These are phyloP conservation scores for Desmodus rotundus DNA, from an alignment of 2,113 vertebrate species.

Conservation along the genomic window DNA sequence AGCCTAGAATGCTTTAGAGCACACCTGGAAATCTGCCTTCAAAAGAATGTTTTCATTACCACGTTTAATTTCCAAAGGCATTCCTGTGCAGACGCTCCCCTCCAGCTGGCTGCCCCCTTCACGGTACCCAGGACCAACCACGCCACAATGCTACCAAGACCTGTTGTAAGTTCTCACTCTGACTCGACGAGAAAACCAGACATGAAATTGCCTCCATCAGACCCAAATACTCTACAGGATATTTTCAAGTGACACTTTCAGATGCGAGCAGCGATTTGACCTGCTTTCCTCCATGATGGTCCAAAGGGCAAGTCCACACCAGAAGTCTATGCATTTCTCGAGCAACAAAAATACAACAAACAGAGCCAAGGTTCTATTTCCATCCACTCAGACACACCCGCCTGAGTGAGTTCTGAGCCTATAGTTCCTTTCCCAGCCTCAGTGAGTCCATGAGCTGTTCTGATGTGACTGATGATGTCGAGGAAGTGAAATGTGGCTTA, in stretches of 20 bases:
- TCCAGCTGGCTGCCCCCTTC: not conserved
- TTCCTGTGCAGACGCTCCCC: not conserved
- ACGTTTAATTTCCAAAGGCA: slow-evolving; percentile 40
- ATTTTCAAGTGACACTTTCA: not conserved
- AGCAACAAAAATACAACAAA: not conserved
- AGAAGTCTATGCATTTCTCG: not conserved
- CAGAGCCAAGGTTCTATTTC: not conserved
- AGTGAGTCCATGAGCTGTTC: not conserved
- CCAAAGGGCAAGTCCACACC: not conserved
- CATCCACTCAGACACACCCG: not conserved
- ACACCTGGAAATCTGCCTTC: slow-evolving; percentile 63
- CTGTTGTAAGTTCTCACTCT: not conserved
- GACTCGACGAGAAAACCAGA: not conserved
- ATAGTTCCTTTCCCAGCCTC: not conserved
- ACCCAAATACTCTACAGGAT: not conserved
- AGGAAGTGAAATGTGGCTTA: not conserved
- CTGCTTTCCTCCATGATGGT: not conserved
- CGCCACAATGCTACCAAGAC: not conserved
- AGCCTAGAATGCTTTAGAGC: slow-evolving; percentile 17
- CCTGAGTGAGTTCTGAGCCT: not conserved
- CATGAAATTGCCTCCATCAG: not conserved
- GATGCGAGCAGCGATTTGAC: not conserved
- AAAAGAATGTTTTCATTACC: slow-evolving; percentile 30
- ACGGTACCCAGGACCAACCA: not conserved
- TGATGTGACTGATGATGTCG: rapidly evolving